A percentile compares a stretch with the other conserved stretches of the same genome.
phyloP scores from a whole-genome alignment of 2,797 vertebrate species.

The Gymnoscopelus microlampas region DNA sequence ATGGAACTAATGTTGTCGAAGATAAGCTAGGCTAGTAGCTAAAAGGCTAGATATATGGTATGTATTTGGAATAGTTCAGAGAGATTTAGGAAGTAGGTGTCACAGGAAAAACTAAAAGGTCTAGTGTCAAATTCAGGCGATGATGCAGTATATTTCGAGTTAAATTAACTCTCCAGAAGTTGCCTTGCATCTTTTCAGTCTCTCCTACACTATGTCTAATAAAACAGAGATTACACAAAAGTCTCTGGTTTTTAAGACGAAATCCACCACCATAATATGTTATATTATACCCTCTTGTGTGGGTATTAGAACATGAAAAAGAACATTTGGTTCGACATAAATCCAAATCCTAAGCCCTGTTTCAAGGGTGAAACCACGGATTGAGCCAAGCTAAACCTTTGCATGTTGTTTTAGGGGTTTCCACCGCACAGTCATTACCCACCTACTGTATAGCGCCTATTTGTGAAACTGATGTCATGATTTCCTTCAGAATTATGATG shows the following conservation, averaged over 20 bases:
- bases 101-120: no score
- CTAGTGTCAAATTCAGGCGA: no score
- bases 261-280: neutral
- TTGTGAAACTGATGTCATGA: slow-evolving; percentile 46
- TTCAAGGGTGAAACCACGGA: slow-evolving; percentile 40
- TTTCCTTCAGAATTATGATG: slow-evolving; percentile 24
- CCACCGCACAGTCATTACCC: slow-evolving; percentile 54
- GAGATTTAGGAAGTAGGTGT: no score
- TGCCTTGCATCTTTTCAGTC: slow-evolving; percentile 1
- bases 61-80: no score
- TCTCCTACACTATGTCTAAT: neutral
- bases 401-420: slow-evolving; percentile 67
- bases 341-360: slow-evolving; percentile 34
- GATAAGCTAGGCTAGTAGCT: no score
- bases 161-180: no score
- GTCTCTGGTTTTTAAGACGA: slow-evolving; percentile 11
- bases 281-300: slow-evolving; percentile 19
- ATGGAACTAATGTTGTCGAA: no score
- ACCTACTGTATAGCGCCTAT: slow-evolving; percentile 21
- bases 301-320: slow-evolving; percentile 5
- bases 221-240: slow-evolving; percentile 17
- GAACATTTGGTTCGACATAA: slow-evolving; percentile 26
- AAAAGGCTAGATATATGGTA: no score
- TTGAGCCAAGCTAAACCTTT: slow-evolving; percentile 63
- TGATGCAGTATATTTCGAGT: no score